Percentiles rank a stretch among this genome's conserved stretches.
Conservation (phyloP, 2,888 invertebrate species). For the Lampropteryx suffumata region DNA sequence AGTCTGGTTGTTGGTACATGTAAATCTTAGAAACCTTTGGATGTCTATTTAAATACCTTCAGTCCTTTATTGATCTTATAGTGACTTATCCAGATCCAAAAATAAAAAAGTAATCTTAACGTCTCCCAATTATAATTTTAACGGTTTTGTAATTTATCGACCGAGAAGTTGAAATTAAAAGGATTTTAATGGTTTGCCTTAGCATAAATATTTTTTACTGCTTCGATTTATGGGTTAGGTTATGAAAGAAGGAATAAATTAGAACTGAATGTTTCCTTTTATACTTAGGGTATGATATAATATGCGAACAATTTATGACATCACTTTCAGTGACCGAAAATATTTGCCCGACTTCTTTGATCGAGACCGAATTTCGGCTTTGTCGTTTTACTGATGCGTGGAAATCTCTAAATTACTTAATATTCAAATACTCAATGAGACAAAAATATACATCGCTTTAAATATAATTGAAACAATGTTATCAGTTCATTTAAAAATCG, state of each 20-base stretch:
- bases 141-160: constrained; percentile 32
- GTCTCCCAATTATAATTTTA: constrained; percentile 32
- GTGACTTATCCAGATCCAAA: constrained; percentile 19
- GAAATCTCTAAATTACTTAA: too few relatives aligned
- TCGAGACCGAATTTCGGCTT: neutral
- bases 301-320: neutral
- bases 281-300: neutral
- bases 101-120: constrained; percentile 16
- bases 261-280: neutral
- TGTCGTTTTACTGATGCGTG: neutral
- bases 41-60: too few relatives aligned
- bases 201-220: constrained; percentile 31
- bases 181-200: constrained; percentile 29
- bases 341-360: neutral
- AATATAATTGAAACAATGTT: neutral
- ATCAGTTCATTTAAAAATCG: constrained; percentile 13
- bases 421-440: too few relatives aligned
- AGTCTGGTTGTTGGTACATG: too few relatives aligned
- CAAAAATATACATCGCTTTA: too few relatives aligned
- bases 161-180: constrained; percentile 23
- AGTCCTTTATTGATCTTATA: too few relatives aligned
- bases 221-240: constrained; percentile 26
- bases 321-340: neutral
- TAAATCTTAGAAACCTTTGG: too few relatives aligned
- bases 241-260: constrained; percentile 16